A percentile compares a stretch with the other conserved stretches of the same genome.
Conservation (phyloP, 2,888 invertebrate genomes). For the Lasioglossum leucozonium region DNA sequence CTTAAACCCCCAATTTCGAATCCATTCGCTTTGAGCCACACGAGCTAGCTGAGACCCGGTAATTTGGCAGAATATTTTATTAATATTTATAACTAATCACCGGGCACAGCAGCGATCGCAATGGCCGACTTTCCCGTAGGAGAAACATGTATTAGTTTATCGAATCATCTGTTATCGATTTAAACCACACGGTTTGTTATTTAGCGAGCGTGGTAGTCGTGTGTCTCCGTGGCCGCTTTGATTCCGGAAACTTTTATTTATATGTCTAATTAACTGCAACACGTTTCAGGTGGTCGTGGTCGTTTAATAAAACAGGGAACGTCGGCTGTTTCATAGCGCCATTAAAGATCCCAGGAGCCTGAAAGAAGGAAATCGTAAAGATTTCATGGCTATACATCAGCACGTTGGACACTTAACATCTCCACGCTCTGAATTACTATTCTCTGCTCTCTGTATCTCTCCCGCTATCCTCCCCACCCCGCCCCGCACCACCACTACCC, state of each 20-base stretch:
- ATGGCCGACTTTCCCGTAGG: too few relatives aligned
- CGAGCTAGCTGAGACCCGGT: too few relatives aligned
- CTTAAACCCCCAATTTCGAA: neutral
- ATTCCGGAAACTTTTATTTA: neutral
- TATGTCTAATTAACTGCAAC: neutral
- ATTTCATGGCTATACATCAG: conserved; percentile 46
- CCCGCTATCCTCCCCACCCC: too few relatives aligned
- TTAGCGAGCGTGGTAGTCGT: too few relatives aligned
- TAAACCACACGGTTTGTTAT: neutral
- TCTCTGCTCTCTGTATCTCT: neutral
- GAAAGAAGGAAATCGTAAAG: conserved; percentile 26
- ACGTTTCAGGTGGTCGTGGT: neutral
- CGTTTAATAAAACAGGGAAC: conserved; percentile 26
- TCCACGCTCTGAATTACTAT: conserved; percentile 25
- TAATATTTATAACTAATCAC: too few relatives aligned
- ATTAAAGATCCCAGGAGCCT: conserved; percentile 18
- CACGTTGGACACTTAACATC: conserved; percentile 44
- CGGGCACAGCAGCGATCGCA: neutral
- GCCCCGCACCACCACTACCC: neutral
- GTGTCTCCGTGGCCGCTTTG: neutral
- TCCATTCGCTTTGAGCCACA: neutral
- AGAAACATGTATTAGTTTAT: too few relatives aligned
- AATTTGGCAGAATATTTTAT: too few relatives aligned
- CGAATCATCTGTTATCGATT: too few relatives aligned
- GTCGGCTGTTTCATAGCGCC: conserved; percentile 6